Percentiles rank a stretch among this genome's conserved stretches.
Conservation (phyloP, 2,797 vertebrate genomes). For the Phylloscopus collybita region DNA sequence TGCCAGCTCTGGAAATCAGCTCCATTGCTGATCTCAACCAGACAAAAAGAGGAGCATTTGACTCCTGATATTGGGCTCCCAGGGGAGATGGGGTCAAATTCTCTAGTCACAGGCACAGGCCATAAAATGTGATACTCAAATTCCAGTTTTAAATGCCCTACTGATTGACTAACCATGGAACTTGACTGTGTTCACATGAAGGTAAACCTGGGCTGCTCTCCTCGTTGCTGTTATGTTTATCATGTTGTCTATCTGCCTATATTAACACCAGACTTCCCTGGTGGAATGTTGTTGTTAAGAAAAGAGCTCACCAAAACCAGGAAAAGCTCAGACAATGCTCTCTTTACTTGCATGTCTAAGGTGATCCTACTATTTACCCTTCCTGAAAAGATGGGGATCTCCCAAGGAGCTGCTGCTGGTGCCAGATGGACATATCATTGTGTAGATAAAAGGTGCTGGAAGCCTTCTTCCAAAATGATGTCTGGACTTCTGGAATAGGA, state of each 20-base stretch:
- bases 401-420: background rate
- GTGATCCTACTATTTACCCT: background rate
- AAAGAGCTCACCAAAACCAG: background rate
- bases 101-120: background rate
- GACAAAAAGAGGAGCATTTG: background rate
- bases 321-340: background rate
- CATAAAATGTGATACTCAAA: background rate
- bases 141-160: background rate
- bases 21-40: background rate
- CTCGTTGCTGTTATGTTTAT: background rate
- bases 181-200: background rate
- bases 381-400: background rate
- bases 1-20: background rate
- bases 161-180: background rate
- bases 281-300: background rate
- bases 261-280: background rate
- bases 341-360: background rate
- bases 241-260: background rate
- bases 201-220: background rate
- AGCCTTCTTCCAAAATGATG: background rate
- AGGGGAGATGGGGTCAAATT: background rate
- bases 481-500: background rate
- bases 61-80: fast-evolving
- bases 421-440: background rate
- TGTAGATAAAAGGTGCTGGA: background rate